A percentile compares a stretch with the other conserved stretches of the same genome.
These are phyloP conservation scores for Dione juno DNA, from an alignment of 2,888 invertebrate species.

Conservation along the genomic window DNA sequence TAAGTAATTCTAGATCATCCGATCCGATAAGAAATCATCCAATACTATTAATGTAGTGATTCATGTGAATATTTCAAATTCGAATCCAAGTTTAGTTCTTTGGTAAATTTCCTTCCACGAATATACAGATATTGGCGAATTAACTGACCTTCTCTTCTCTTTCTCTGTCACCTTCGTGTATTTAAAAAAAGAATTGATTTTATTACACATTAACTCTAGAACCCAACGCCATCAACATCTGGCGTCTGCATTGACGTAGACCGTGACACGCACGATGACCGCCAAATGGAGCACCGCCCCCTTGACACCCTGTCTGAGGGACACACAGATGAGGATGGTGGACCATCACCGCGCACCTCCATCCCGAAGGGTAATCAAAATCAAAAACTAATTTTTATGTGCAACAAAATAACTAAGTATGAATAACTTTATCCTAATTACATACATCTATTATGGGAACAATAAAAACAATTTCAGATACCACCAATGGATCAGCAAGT, in stretches of 20 bases:
- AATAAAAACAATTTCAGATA: conserved; percentile 54
- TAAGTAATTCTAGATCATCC: too few species aligned
- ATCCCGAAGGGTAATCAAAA: conserved; percentile 57
- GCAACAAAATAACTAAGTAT: neutral
- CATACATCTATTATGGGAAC: neutral
- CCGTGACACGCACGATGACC: conserved; percentile 40
- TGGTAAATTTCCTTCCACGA: too few species aligned
- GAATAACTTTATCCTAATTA: neutral
- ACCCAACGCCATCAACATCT: conserved; percentile 74
- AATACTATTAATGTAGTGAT: too few species aligned
- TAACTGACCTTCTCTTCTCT: neutral
- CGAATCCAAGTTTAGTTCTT: too few species aligned
- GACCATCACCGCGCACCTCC: conserved; percentile 60
- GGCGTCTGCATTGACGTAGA: conserved; percentile 39
- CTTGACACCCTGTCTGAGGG: conserved; percentile 72
- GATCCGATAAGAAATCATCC: too few species aligned
- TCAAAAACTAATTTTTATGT: neutral
- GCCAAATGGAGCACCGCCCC: conserved; percentile 50
- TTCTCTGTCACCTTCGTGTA: neutral
- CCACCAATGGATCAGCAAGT: conserved; percentile 52
- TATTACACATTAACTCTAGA: conserved; percentile 50
- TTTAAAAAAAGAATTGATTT: too few species aligned
- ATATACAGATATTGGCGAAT: too few species aligned
- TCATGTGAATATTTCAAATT: too few species aligned
- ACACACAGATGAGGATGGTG: conserved; percentile 65